Base-by-base conservation (phyloP, 2,797 vertebrate genomes). In the Crax fasciolata region DNA sequence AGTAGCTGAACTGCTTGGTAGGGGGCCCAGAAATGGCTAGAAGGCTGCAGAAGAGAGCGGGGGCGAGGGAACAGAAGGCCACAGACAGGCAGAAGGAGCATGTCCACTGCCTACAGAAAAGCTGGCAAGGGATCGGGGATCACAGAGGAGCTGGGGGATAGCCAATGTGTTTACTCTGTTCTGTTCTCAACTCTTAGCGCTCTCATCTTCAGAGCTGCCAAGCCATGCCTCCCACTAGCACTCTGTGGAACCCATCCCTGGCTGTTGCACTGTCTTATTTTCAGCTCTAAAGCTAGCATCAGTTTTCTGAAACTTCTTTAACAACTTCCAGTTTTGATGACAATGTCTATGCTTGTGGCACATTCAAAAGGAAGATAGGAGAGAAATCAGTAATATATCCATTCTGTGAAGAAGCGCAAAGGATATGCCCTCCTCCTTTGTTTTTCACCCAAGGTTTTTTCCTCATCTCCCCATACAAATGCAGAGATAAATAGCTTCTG, bases 151-250 rank as follows among this genome's bases (percentile, higher is more conserved):
- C 0, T 1, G 38, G 28, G 14, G 71, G n/a, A 51, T 25, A 86
- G 30, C 19, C 1, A 0, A 4, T 14, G 17, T 52, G 18, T 48
- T 77, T 84, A 30, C 9, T 30, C 55, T 23, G 25, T 30, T 87
- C 43, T 17, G 24, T 73, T 78, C 21, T 54, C 43, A 67, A 6
- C 7, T 48, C n/a, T 32, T 49, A 44, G 21, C 13, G 18, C 21
- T 58, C 20, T 24, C 30, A 7, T 28, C 24, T 79, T 41, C 75
- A 28, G 30, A 27, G 44, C 13, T 88, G 30, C 55, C 62, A 88
- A 78, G 1, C 11, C 55, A 43, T 16, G 52, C 27, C 0, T 0
- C 39, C 17, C 65, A 52, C 3, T 0, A 79, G 35, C 35, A 38
- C 1, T 7, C 57, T 0, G 1, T 57, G 44, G 51, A 27, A 63